Evolutionary conservation across 2,888 invertebrate genomes (phyloP).

Genomic region (Noctua comes): DNA sequence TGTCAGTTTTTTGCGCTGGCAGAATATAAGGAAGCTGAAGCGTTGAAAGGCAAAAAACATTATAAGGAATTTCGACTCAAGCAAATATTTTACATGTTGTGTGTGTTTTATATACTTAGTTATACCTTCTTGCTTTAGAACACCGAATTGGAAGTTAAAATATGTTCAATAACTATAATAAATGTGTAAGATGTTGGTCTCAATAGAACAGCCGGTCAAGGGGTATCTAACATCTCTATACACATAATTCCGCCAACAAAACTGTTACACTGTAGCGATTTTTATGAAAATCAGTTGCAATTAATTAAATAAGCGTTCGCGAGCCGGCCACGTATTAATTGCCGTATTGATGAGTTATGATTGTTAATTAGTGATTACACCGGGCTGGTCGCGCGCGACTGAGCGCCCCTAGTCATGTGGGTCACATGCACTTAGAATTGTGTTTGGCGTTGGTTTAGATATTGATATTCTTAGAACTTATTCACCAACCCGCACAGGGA

Average conservation of each 20-base stretch:
- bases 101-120: background rate
- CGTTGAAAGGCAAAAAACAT: slow-evolving; percentile 12
- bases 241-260: slow-evolving; percentile 53
- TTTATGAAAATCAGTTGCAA: slow-evolving; percentile 83
- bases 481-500: background rate
- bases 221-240: slow-evolving; percentile 53
- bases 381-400: slow-evolving; percentile 69
- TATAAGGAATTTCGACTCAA: background rate
- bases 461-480: background rate
- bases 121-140: background rate
- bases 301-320: slow-evolving; percentile 81
- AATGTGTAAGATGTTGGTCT: background rate
- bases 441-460: background rate
- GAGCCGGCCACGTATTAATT: slow-evolving; percentile 79
- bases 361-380: slow-evolving; percentile 85
- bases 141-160: background rate
- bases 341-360: slow-evolving; percentile 86
- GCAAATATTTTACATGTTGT: background rate
- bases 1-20: background rate
- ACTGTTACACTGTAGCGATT: slow-evolving; percentile 78
- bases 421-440: slow-evolving; percentile 13
- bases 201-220: background rate
- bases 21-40: background rate
- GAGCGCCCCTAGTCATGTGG: slow-evolving; percentile 46
- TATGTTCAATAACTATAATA: background rate